Base-by-base conservation (phyloP, 2,888 invertebrate species). In the Sthenelais limicola region DNA sequence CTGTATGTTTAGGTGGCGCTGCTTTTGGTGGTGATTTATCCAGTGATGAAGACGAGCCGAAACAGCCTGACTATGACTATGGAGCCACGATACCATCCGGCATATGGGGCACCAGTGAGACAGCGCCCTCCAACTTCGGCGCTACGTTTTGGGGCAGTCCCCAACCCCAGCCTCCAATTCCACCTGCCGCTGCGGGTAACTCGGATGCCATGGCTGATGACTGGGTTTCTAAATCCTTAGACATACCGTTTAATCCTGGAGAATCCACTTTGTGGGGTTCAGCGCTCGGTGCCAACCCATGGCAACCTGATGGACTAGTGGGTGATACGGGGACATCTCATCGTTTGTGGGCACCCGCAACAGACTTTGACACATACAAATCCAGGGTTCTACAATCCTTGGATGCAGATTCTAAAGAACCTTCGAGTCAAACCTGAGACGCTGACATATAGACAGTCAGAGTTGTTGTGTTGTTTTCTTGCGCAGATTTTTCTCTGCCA, bases 221-320 rank as follows among this genome's bases (percentile, higher is more conserved):
- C 38, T 62, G 62, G 62, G 62, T 62, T 15, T 62, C 62, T 15
- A 62, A 62, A 43, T 62, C 62, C 1, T 43, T 62, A n/a, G 62
- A 62, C 18, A 15, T 43, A 21, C 35, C 35, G 26, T 62, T 62
- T 24, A 43, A 62, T 21, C 62, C 24, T 21, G 62, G 62, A 7
- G 35, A 35, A 26, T n/a, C n/a, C n/a, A n/a, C n/a, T n/a, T 24
- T 35, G 12, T 35, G 62, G 38, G 35, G 38, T 26, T 62, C 62
- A 1, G n/a, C 62, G 18, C 32, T 4, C 56, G 5, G 12, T 7
- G 56, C 7, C 28, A 15, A 56, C 30, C 30, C 2, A 28, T 43
- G 5, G 12, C 56, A 32, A n/a, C 56, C n/a, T n/a, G n/a, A n/a
- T n/a, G n/a, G n/a, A n/a, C n/a, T n/a, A 5, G n/a, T 26, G 51